These are phyloP conservation scores for Saccostrea echinata DNA, from an alignment of 1,140 invertebrate genomes.

Conservation along the genomic window DNA sequence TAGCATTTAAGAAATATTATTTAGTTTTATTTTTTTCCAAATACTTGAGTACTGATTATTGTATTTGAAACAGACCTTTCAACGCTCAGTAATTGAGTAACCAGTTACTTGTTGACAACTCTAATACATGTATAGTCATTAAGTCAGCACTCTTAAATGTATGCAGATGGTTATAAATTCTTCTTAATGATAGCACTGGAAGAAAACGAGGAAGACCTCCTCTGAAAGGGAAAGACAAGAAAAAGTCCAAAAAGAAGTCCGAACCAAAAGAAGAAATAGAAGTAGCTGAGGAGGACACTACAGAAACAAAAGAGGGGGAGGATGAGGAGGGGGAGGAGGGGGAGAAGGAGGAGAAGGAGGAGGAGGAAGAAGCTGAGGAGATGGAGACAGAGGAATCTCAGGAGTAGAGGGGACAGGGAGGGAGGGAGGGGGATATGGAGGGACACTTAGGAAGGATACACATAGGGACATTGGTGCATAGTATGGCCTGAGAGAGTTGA, in stretches of 20 bases:
- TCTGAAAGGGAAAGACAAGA: not conserved
- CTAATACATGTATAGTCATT: not conserved
- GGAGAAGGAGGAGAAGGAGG: not conserved
- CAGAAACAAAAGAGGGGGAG: conserved; percentile 9
- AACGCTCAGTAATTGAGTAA: too few species aligned
- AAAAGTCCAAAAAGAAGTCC: conserved; percentile 3
- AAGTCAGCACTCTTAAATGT: not conserved
- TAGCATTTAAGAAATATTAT: too few species aligned
- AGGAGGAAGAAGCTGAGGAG: not conserved
- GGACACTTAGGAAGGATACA: not conserved
- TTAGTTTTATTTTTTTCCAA: too few species aligned
- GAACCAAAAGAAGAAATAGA: conserved; percentile 7
- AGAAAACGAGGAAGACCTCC: conserved; percentile 16
- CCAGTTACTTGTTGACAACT: too few species aligned
- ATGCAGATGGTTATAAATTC: not conserved
- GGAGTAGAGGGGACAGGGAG: not conserved
- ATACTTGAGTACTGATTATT: too few species aligned
- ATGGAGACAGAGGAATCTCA: conserved; percentile 28
- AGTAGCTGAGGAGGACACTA: not conserved
- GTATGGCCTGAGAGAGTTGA: too few species aligned
- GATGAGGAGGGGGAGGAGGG: not conserved
- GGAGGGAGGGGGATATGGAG: too few species aligned
- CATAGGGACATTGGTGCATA: too few species aligned
- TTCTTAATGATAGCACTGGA: not conserved
- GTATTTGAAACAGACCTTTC: too few species aligned